A percentile compares a stretch with the other conserved stretches of the same genome.
These are phyloP conservation scores for Butastur rufipennis DNA, from an alignment of 2,113 vertebrate genomes.

Conservation along the genomic window DNA sequence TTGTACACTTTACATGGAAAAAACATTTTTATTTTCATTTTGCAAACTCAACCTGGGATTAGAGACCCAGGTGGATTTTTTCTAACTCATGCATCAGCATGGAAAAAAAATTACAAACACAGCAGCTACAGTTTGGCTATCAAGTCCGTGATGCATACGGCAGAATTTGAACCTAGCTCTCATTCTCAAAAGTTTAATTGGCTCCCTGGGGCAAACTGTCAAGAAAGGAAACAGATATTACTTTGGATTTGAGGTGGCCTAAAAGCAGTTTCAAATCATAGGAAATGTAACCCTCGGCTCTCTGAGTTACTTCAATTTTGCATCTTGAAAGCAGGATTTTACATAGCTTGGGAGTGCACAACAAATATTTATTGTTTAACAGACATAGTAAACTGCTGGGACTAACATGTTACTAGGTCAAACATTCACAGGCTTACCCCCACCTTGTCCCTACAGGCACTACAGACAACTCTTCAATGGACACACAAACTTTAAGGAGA, in stretches of 20 bases:
- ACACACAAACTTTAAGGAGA: background rate
- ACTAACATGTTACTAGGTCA: background rate
- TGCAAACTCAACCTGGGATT: background rate
- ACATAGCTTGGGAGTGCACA: background rate
- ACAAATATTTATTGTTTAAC: background rate
- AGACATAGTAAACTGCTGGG: background rate
- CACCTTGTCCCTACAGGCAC: background rate
- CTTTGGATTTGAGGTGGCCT: background rate
- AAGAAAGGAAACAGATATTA: background rate
- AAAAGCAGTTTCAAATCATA: slow-evolving; percentile 4
- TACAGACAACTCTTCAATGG: background rate
- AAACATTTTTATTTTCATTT: background rate
- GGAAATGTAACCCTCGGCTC: background rate
- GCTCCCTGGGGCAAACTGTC: slow-evolving; percentile 32
- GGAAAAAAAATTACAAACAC: background rate
- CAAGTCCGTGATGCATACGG: background rate
- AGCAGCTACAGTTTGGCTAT: slow-evolving; percentile 10
- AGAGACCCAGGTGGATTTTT: background rate
- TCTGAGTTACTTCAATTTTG: background rate
- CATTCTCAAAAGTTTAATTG: slow-evolving; percentile 40
- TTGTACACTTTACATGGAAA: background rate
- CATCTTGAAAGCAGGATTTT: background rate
- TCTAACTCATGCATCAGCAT: background rate
- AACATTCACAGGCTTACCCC: rapidly evolving
- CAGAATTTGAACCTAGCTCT: background rate